Conservation (phyloP, 2,797 vertebrate species). For the Acanthurus leucopareius region DNA sequence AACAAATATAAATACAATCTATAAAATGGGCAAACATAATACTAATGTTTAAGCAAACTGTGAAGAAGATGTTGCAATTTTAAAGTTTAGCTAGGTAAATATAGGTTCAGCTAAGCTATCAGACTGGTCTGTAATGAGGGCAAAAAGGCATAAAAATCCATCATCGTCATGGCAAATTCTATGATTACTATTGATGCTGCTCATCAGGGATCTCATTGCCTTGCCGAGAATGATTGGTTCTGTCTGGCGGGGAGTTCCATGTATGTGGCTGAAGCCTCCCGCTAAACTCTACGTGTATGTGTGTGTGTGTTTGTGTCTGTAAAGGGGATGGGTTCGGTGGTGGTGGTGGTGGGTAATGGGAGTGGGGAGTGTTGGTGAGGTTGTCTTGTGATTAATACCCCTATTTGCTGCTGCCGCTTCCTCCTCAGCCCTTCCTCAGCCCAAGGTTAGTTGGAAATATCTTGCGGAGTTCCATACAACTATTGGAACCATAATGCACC, state of each 20-base stretch:
- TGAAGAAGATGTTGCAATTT: conserved; percentile 12
- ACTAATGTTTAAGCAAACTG: neutral
- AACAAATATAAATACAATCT: neutral
- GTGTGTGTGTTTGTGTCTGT: conserved; percentile 46
- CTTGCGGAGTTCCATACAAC: conserved; percentile 52
- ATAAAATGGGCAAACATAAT: neutral
- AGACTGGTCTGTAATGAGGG: conserved; percentile 72
- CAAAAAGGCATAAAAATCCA: conserved; percentile 82
- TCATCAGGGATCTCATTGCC: conserved; percentile 81
- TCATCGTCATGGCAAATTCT: conserved; percentile 76
- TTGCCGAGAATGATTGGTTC: conserved; percentile 75
- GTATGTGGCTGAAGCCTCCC: conserved; percentile 62
- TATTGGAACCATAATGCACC: conserved; percentile 53
- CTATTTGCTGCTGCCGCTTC: conserved; percentile 68
- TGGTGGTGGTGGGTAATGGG: conserved; percentile 38
- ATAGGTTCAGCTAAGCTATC: conserved; percentile 61
- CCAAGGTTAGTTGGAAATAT: conserved; percentile 78
- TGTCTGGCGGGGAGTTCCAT: conserved; percentile 74
- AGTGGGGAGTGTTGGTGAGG: conserved; percentile 54
- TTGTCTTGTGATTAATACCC: conserved; percentile 78
- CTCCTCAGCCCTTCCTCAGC: conserved; percentile 52
- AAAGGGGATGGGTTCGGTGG: conserved; percentile 31
- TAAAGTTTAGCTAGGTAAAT: conserved; percentile 51
- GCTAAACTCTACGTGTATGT: conserved; percentile 41
- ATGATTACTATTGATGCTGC: conserved; percentile 84